phyloP scores from a whole-genome alignment of 2,888 invertebrate species.

The Perithous albicinctus region DNA sequence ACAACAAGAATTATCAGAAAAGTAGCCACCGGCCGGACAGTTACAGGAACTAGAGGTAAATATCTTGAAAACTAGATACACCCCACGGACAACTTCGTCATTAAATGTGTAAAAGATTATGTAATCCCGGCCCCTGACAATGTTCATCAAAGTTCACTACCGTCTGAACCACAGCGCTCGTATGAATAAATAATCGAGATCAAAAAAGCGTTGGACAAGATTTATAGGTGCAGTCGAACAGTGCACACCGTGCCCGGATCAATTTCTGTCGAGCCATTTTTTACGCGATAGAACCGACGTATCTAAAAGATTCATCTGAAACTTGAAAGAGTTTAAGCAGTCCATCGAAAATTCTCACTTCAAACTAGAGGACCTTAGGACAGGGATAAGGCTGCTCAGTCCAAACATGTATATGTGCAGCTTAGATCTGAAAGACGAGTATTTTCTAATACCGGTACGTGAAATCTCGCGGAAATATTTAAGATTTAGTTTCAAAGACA shows the following conservation, averaged over 20 bases:
- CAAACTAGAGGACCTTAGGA: too few species aligned
- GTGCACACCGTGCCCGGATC: neutral
- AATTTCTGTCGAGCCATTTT: neutral
- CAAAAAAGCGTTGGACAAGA: neutral
- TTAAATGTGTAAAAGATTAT: neutral
- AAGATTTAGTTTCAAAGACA: too few species aligned
- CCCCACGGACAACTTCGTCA: constrained; percentile 2
- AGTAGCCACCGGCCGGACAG: neutral
- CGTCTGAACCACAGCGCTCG: neutral
- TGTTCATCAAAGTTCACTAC: neutral
- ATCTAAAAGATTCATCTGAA: neutral
- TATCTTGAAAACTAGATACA: neutral
- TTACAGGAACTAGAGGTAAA: neutral
- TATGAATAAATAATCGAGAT: neutral
- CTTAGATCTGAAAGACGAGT: too few species aligned
- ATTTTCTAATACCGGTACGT: too few species aligned
- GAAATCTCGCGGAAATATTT: too few species aligned
- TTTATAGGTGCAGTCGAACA: neutral
- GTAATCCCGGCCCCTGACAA: neutral
- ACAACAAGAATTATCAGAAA: neutral
- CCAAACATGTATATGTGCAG: too few species aligned
- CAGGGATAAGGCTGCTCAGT: too few species aligned
- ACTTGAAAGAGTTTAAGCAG: too few species aligned
- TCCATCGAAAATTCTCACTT: too few species aligned
- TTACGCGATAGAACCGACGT: neutral